A percentile compares a stretch with the other conserved stretches of the same genome.
Conservation (phyloP, 1,140 invertebrate species). For the Xylocopa sonorina region DNA sequence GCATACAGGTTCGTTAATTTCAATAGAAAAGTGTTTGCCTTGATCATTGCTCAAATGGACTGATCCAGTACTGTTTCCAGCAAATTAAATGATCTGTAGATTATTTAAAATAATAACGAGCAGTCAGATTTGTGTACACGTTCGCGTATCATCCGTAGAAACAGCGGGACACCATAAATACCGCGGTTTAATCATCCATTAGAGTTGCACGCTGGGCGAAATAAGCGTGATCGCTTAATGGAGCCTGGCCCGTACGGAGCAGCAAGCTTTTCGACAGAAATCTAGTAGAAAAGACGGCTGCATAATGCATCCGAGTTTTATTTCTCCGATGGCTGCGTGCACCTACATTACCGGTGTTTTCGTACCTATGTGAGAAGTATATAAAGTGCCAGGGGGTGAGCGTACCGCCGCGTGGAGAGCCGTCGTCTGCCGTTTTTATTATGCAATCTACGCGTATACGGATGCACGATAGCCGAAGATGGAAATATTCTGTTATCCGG, state of each 20-base stretch:
- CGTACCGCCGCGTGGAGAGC: neutral
- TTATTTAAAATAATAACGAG: no score
- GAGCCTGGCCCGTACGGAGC: neutral
- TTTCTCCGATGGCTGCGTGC: neutral
- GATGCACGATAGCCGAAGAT: slow-evolving; percentile 27
- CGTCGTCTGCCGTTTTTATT: slow-evolving; percentile 9
- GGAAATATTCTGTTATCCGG: slow-evolving; percentile 45
- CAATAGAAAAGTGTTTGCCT: no score
- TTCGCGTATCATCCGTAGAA: no score
- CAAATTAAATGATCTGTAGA: no score
- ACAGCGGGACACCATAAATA: no score
- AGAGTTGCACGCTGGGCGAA: no score
- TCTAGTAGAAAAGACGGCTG: slow-evolving; percentile 4
- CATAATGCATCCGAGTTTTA: slow-evolving; percentile 10
- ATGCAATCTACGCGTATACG: slow-evolving; percentile 22
- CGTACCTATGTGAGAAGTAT: slow-evolving; percentile 5
- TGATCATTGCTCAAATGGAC: no score
- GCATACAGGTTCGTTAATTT: no score
- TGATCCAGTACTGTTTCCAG: no score
- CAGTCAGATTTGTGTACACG: no score
- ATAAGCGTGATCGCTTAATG: neutral
- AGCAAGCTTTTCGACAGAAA: neutral
- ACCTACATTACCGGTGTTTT: no score
- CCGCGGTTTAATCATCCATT: no score
- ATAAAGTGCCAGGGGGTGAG: neutral